Conservation (phyloP, 2,797 vertebrate species). For the Lateolabrax maculatus region DNA sequence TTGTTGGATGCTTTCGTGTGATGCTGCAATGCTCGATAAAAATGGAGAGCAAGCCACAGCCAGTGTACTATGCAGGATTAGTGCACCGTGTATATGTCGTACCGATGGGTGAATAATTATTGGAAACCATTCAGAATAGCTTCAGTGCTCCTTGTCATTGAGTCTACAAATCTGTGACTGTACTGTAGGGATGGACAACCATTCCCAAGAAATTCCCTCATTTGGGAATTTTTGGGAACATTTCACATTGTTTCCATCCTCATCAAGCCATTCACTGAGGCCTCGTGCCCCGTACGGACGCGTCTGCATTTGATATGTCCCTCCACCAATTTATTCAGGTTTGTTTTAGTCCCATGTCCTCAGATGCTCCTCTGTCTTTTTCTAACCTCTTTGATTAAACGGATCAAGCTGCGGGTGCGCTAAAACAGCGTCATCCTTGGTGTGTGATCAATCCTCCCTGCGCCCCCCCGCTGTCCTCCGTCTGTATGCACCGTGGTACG, state of each 20-base stretch:
- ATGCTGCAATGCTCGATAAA: too few relatives aligned
- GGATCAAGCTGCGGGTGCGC: slow-evolving; percentile 46
- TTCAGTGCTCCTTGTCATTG: not conserved
- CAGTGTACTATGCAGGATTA: not conserved
- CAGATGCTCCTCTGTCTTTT: slow-evolving; percentile 40
- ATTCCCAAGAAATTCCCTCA: not conserved
- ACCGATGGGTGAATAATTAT: not conserved
- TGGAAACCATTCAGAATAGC: not conserved
- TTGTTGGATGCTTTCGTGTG: too few relatives aligned
- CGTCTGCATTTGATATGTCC: not conserved
- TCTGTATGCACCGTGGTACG: slow-evolving; percentile 41
- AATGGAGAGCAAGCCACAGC: too few relatives aligned
- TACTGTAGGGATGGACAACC: not conserved
- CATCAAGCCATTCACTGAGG: not conserved
- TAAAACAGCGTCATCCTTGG: slow-evolving; percentile 43
- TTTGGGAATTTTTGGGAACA: too few relatives aligned
- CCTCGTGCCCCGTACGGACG: not conserved
- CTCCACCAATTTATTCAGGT: not conserved
- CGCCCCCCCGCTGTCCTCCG: slow-evolving; percentile 28
- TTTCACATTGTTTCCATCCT: too few relatives aligned
- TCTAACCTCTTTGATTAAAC: slow-evolving; percentile 55
- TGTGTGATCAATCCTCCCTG: slow-evolving; percentile 64
- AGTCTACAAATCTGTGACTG: not conserved
- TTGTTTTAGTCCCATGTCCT: slow-evolving; percentile 18
- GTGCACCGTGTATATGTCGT: not conserved